Conservation (phyloP, 2,797 vertebrate genomes). For the Bovichtus diacanthus region DNA sequence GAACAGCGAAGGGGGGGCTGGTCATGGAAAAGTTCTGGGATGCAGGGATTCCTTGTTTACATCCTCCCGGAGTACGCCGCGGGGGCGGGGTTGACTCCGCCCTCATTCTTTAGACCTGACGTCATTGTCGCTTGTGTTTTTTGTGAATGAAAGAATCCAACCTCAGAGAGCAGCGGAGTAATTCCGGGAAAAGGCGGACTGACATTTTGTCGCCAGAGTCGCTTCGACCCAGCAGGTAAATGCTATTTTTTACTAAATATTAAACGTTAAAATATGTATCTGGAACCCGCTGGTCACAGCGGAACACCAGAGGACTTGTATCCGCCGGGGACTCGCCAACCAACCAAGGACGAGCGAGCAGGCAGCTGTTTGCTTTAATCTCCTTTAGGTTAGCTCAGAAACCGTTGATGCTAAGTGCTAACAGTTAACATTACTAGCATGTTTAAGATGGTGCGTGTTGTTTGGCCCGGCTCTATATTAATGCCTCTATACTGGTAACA, state of each 20-base stretch:
- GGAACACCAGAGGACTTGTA: conserved; percentile 22
- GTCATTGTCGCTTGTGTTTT: conserved; percentile 96
- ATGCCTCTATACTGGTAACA: not conserved
- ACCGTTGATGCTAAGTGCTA: conserved; percentile 79
- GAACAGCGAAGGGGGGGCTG: conserved; percentile 13
- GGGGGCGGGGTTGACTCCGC: conserved; percentile 81
- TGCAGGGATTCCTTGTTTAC: conserved; percentile 84
- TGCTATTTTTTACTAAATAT: conserved; percentile 23
- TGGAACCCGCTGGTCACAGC: not conserved
- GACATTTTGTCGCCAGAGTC: conserved; percentile 84
- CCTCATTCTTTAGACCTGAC: conserved; percentile 88
- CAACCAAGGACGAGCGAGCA: conserved; percentile 74
- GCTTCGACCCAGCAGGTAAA: conserved; percentile 76
- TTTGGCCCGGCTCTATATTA: conserved; percentile 6
- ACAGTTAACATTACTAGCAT: conserved; percentile 73
- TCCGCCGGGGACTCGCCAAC: conserved; percentile 31
- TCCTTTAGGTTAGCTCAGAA: conserved; percentile 61
- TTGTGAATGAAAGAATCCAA: conserved; percentile 99
- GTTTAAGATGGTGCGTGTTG: conserved; percentile 45
- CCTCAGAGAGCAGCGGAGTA: conserved; percentile 90
- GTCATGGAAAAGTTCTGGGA: conserved; percentile 77
- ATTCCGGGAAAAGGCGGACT: conserved; percentile 96
- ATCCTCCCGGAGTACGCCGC: conserved; percentile 78
- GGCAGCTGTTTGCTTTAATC: conserved; percentile 80
- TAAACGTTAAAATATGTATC: not conserved